Evolutionary conservation across 2,888 invertebrate species (phyloP), one percentile per base, ranked within the genome.

Genomic region (Eristalis arbustorum): DNA sequence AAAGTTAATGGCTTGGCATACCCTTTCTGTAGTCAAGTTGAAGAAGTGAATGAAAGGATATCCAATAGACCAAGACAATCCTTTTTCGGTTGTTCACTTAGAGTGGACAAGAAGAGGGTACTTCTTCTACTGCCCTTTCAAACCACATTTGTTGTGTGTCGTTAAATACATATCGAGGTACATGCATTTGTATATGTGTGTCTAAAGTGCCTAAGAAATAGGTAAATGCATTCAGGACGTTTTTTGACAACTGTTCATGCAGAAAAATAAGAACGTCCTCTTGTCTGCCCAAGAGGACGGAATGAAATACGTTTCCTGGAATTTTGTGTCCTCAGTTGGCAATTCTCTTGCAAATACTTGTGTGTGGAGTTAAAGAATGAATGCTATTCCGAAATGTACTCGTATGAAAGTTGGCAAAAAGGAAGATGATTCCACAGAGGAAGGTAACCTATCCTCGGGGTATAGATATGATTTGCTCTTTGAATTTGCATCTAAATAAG

Each of bases 221-320:
- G 64, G 78, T 64, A 62, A 18, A 31, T 77, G 68, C 84, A 75
- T 84, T 79, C 69, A 79, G 56, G 66, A 75, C 57, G n/a, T 72
- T 71, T 49, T 84, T 80, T 72, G 75, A 84, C 75, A 84, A 71
- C 57, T 28, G 75, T 71, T 63, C 84, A 84, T 79, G 84, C 75
- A 75, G 74, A 71, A 84, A 84, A 84, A 84, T 75, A 57, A 75
- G 79, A 84, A 74, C 62, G 79, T 84, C 37, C 75, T 84, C 66
- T 75, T 80, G 75, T 72, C 71, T 66, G 68, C 59, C 83, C 78
- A 69, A 73, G 73, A 78, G 75, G 34, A 37, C 18, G 49, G 68
- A 80, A 74, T 68, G 42, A 75, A 71, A 75, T 18, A 71, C 74
- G 49, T 56, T 71, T 66, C 25, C 59, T 61, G 13, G 31, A 59